Evolutionary conservation across 37 sponge, comb jelly and placozoan genomes (phyloP).

Genomic region (Chondrosia reniformis): DNA sequence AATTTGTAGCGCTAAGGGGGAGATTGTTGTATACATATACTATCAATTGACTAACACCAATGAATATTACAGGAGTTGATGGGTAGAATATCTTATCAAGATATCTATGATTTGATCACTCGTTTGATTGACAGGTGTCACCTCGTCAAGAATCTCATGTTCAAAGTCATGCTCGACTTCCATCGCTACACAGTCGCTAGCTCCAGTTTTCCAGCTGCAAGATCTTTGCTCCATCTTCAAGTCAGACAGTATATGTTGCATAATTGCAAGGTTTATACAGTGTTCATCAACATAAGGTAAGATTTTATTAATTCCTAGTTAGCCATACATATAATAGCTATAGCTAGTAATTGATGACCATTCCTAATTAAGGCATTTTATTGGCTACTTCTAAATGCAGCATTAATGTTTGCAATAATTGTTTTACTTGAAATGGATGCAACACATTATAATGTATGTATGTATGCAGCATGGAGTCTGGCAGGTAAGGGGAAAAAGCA

Average conservation of each 20-base stretch:
- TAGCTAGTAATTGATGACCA: not conserved
- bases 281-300: not conserved
- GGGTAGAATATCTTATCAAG: too few relatives aligned
- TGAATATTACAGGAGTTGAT: too few relatives aligned
- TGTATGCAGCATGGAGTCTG: constrained; percentile 5
- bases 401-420: too few relatives aligned
- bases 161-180: not conserved
- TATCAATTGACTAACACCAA: not conserved
- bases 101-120: too few relatives aligned
- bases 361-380: not conserved
- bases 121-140: not conserved
- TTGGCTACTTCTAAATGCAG: too few relatives aligned
- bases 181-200: not conserved
- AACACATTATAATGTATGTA: not conserved
- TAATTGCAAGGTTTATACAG: not conserved
- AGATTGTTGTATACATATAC: not conserved
- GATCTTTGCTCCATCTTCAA: not conserved
- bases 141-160: too few relatives aligned
- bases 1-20: not conserved
- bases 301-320: not conserved
- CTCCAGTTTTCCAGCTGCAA: not conserved
- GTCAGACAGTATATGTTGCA: not conserved
- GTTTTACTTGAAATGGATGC: too few relatives aligned
- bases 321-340: not conserved
- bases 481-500: not conserved